Conservation (phyloP, 1,140 invertebrate genomes). For the Ctenoplectra terminalis region DNA sequence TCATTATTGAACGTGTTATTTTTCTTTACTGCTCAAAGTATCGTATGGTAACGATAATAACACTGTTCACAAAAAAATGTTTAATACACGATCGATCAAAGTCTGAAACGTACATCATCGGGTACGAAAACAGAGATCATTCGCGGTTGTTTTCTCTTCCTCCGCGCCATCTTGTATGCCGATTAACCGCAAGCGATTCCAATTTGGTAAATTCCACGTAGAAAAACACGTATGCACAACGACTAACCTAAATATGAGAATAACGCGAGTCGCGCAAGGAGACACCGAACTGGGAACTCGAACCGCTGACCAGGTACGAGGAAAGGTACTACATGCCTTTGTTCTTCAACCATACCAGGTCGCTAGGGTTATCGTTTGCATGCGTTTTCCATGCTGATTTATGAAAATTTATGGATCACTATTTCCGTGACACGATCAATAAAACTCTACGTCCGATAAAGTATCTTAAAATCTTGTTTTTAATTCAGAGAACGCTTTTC, state of each 20-base stretch:
- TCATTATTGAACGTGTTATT: too few species aligned
- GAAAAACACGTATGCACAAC: conserved; percentile 14
- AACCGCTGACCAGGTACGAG: conserved; percentile 24
- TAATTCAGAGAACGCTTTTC: too few species aligned
- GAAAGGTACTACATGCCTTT: conserved; percentile 50
- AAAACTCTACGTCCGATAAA: conserved; percentile 12
- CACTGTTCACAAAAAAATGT: too few species aligned
- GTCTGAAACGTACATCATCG: conserved; percentile 78
- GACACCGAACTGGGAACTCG: conserved; percentile 63
- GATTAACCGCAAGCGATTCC: neutral
- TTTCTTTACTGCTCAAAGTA: too few species aligned
- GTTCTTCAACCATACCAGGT: conserved; percentile 68
- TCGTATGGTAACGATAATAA: too few species aligned
- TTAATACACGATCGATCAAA: neutral
- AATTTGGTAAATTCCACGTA: conserved; percentile 30
- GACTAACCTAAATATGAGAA: conserved; percentile 69
- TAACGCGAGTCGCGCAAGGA: conserved; percentile 57
- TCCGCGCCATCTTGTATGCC: conserved; percentile 73
- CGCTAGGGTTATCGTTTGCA: conserved; percentile 78
- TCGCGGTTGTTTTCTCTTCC: conserved; percentile 77
- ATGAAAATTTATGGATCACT: conserved; percentile 80
- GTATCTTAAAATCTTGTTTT: conserved; percentile 10
- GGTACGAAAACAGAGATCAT: conserved; percentile 79
- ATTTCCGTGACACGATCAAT: conserved; percentile 22
- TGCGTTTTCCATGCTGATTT: conserved; percentile 77